Evolutionary conservation across 2,888 invertebrate genomes (phyloP), one percentile per base, ranked within the genome.

Genomic region (Unio pictorum): DNA sequence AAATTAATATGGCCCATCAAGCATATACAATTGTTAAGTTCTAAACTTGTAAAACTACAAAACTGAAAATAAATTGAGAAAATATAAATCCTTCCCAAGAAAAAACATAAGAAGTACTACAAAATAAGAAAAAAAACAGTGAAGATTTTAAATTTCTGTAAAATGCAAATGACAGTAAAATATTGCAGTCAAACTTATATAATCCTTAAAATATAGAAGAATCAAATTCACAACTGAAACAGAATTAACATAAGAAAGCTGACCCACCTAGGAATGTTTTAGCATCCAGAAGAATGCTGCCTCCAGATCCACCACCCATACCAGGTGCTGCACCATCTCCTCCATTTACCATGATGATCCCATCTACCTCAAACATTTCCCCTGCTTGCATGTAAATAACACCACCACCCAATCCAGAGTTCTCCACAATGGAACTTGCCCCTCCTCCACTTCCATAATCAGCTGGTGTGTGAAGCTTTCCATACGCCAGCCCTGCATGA

Each of bases 241-340:
- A 11, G 3, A 59, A 23, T 11, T 3, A 15, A 23, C 18, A 20
- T 23, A 23, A 23, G 59, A 59, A 11, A 58, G 58, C 58, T 20
- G 20, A 57, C 67, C 67, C 67, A 84, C 84, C 83, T 59, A 78
- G 66, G 28, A 82, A 78, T 60, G 76, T 68, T 15, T 66, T 63
- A 26, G 80, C 69, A 3, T 56, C 34, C 55, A 83, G 59, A 8
- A 69, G 62, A 7, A 83, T 71, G 67, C 79, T 80, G 5, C 83
- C 85, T 23, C 85, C 85, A 34, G 81, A 73, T 1, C 84, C 84
- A 4, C 83, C 83, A 11, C 85, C 85, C n/a, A 75, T 66, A 15
- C 74, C 75, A 23, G 55, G 34, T 11, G 71, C 72, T 26, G 65
- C 26, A 15, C 81, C 80, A 20, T 69, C 72, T 11, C 66, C 75